These are phyloP conservation scores for Channallabes apus DNA, from an alignment of 2,797 vertebrate species.

Conservation along the genomic window DNA sequence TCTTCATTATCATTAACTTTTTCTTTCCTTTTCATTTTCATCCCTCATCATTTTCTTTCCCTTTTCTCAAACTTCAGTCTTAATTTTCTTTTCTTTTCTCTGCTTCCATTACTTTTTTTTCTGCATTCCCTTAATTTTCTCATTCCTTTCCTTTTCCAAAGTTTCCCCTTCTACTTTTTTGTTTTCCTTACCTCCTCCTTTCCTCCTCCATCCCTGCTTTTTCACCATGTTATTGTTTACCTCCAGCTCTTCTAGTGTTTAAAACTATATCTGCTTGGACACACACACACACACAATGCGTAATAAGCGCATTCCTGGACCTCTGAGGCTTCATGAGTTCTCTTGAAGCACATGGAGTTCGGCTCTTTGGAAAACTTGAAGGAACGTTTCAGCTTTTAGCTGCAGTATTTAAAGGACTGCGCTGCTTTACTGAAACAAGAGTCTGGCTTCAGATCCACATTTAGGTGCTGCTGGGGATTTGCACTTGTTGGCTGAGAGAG, in stretches of 20 bases:
- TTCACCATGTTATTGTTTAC: neutral
- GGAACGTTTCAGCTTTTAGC: neutral
- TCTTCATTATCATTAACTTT: no score
- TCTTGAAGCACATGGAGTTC: neutral
- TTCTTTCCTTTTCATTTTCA: no score
- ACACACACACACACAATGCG: neutral
- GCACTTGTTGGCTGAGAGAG: neutral
- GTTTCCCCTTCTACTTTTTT: neutral
- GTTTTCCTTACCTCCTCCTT: neutral
- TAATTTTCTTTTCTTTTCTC: no score
- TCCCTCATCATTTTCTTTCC: no score
- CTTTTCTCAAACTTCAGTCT: no score
- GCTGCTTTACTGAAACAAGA: conserved; percentile 19
- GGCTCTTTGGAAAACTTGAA: neutral
- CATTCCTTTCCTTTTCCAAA: no score
- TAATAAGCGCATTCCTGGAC: neutral
- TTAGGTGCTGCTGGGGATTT: conserved; percentile 9
- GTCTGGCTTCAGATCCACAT: conserved; percentile 8
- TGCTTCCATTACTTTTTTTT: neutral
- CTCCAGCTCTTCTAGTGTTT: neutral
- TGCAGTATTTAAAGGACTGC: neutral
- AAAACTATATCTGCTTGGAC: neutral
- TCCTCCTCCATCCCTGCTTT: neutral
- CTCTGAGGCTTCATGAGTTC: neutral
- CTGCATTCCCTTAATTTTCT: no score